Base-by-base conservation (phyloP, 2,888 invertebrate species). In the Willowsia nigromaculata region DNA sequence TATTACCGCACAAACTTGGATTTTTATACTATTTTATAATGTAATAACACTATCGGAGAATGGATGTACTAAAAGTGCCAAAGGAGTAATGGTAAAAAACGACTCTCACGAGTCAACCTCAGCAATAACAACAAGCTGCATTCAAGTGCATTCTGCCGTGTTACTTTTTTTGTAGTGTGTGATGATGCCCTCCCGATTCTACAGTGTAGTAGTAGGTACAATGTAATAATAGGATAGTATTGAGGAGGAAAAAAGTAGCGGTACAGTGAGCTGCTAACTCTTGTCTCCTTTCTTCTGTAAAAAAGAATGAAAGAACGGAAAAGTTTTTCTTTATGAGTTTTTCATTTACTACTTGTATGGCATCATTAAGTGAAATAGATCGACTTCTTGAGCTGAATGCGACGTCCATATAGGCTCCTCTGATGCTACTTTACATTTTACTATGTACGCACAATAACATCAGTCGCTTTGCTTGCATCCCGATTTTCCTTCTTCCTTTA, bases 301-400 rank as follows among this genome's bases (percentile, higher is more conserved):
- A 74, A 68, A 40, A 9, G 43, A 22, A 56, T 56, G 25, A 56
- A 56, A 56, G 18, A 56, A 62, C 62, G 40, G 37, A 85, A 37
- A 62, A 62, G 62, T 65, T 78, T 62, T 78, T 80, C 71, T 87
- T 81, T 81, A 81, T 43, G 80, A 71, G 86, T 50, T 50, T 85
- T 81, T 87, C 82, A 87, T 82, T 87, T 81, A 82, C 81, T 87
- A 56, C 82, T 74, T 81, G 59, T 87, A 71, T 82, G 62, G 74
- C 71, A 74, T 87, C 87, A 82, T 87, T 87, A 87, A 82, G 47
- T 82, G 74, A 87, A 87, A 87, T 71, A 87, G 87, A 87, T 87
- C 81, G 65, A 50, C 53, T 80, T 81, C n/a, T 74, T 47, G 47
- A 78, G 56, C 18, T 18, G 25, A 53, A 33, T 80, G 25, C 59